Evolutionary conservation across 2,888 invertebrate species (phyloP), one percentile per base, ranked within the genome.

Genomic region (Tinea pellionella): DNA sequence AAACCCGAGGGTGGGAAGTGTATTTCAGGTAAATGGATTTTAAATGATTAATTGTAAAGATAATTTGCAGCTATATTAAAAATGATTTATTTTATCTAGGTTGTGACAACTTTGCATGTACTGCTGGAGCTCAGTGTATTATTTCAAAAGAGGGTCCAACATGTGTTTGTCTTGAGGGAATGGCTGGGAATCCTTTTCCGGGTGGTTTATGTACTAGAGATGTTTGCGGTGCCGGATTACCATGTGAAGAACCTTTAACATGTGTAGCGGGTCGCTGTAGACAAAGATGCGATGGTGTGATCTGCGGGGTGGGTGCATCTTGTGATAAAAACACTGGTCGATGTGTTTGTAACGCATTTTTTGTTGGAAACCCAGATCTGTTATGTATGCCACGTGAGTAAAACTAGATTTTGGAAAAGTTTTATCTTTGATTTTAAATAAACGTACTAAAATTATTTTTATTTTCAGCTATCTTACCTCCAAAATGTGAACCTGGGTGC

Each of bases 351-450:
- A 92, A 96, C 73, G 92, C 94, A 12, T 94, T 93, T 72, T 96
- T 96, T 74, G 90, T 95, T 64, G 97, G 97, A 68, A 95, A 96
- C 75, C 96, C 96, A 0, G 94, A 96, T 72, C 84, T 96, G 24
- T 89, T 96, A 59, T 96, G 96, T 71, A 95, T 96, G 92, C 96
- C 96, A 72, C 96, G 94, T 94, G 90, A 93, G 94, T 92, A 65
- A 61, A 56, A 30, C 9, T 16, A 12, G 12, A 24, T 18, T 19
- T 53, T 51, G 9, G 1, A 13, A 16, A 51, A 32, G 24, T 9
- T 29, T 37, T 58, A 41, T 8, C 6, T 59, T 47, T n/a, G 24
- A 16, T 2, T 56, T 12, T 11, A 55, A 56, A 51, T n/a, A 24
- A 51, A 16, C n/a, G 15, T 47, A 53, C 18, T 53, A 24, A 19